These are phyloP conservation scores for Hermetia illucens DNA, from an alignment of 1,140 invertebrate genomes.

Conservation along the genomic window DNA sequence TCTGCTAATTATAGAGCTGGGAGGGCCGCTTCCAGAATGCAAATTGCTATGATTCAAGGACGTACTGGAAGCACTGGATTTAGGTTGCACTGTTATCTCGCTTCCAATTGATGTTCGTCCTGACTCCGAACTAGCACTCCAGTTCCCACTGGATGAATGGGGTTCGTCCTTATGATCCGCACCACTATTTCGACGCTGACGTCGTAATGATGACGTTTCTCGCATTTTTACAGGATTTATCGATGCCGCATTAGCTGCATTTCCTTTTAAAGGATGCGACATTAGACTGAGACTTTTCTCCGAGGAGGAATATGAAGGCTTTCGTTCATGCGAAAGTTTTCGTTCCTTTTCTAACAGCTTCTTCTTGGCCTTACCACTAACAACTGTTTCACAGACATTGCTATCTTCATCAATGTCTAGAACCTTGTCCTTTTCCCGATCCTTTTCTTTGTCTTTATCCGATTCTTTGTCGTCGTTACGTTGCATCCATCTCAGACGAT, in stretches of 20 bases:
- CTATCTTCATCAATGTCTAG: conserved; percentile 38
- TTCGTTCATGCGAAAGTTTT: conserved; percentile 47
- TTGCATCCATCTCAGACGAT: conserved; percentile 55
- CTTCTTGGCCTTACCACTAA: conserved; percentile 38
- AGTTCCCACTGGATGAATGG: conserved; percentile 83
- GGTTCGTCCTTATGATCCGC: conserved; percentile 47
- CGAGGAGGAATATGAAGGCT: conserved; percentile 58
- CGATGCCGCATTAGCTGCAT: conserved; percentile 33
- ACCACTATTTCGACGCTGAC: conserved; percentile 32
- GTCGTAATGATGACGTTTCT: conserved; percentile 45
- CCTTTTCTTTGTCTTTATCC: conserved; percentile 29
- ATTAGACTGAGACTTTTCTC: conserved; percentile 47
- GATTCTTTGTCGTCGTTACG: no score
- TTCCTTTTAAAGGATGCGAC: conserved; percentile 34
- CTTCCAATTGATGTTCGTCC: conserved; percentile 70
- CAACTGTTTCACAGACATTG: conserved; percentile 48
- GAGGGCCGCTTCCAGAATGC: conserved; percentile 45
- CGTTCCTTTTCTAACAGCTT: conserved; percentile 34
- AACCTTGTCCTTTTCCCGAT: conserved; percentile 23
- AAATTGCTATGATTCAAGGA: conserved; percentile 43
- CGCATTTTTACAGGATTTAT: conserved; percentile 46
- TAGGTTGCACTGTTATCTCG: conserved; percentile 63
- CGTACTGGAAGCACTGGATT: conserved; percentile 50
- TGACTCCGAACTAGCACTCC: conserved; percentile 82
- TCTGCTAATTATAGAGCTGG: conserved; percentile 50